Percentiles rank a stretch among this genome's conserved stretches.
These are phyloP conservation scores for Hippoglossus hippoglossus DNA, from an alignment of 2,797 vertebrate species.

Conservation along the genomic window DNA sequence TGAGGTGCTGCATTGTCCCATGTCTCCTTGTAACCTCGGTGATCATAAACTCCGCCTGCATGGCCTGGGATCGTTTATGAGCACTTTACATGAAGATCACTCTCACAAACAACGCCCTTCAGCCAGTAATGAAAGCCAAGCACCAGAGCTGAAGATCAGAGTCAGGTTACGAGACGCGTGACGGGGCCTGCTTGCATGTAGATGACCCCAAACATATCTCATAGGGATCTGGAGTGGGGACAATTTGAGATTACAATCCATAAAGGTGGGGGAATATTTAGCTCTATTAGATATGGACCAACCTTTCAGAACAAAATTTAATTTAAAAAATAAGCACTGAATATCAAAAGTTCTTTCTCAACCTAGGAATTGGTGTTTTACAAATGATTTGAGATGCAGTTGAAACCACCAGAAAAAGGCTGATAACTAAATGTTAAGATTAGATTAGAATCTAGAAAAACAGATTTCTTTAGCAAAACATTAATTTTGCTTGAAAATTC, in stretches of 20 bases:
- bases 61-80: slow-evolving; percentile 74
- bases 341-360: neutral
- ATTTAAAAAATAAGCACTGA: neutral
- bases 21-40: slow-evolving; percentile 69
- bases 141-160: slow-evolving; percentile 74
- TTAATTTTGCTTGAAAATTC: neutral
- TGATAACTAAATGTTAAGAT: neutral
- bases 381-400: neutral
- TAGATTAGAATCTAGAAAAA: too few relatives aligned
- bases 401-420: neutral
- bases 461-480: too few relatives aligned
- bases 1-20: slow-evolving; percentile 67
- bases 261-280: neutral
- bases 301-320: slow-evolving; percentile 10
- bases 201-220: slow-evolving; percentile 30
- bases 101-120: slow-evolving; percentile 81
- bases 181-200: slow-evolving; percentile 49
- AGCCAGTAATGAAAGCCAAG: slow-evolving; percentile 73
- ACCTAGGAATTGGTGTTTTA: neutral
- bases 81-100: slow-evolving; percentile 79
- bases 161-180: slow-evolving; percentile 55
- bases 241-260: slow-evolving; percentile 53
- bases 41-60: slow-evolving; percentile 75
- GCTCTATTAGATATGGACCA: neutral
- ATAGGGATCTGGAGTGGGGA: slow-evolving; percentile 9